These are phyloP conservation scores for Idaea dimidiata DNA, from an alignment of 2,888 invertebrate species.

Conservation along the genomic window DNA sequence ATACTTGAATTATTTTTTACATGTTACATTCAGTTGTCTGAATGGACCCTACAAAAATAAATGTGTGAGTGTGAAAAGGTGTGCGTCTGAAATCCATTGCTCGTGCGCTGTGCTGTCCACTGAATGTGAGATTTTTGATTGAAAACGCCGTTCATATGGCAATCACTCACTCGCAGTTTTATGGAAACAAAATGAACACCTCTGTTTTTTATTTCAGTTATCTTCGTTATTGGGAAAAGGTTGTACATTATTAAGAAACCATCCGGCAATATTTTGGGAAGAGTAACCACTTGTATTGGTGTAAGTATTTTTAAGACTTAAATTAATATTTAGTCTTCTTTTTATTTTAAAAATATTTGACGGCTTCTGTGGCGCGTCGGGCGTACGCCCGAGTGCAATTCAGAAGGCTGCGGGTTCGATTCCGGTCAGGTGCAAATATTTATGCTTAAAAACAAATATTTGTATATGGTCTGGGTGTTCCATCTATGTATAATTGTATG, in stretches of 20 bases:
- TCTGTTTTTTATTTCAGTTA: constrained; percentile 75
- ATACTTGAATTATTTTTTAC: too few species aligned
- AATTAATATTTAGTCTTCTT: too few species aligned
- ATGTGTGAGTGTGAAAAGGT: not conserved
- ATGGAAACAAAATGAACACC: constrained; percentile 1
- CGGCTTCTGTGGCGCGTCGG: too few species aligned
- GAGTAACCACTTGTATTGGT: constrained; percentile 87
- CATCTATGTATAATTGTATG: too few species aligned
- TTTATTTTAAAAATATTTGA: too few species aligned
- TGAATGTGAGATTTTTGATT: not conserved
- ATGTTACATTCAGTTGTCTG: too few species aligned
- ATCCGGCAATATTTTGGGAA: constrained; percentile 90
- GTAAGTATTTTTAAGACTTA: constrained; percentile 81
- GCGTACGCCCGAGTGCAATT: too few species aligned
- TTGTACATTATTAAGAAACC: constrained; percentile 89
- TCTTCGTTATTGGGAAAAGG: constrained; percentile 90
- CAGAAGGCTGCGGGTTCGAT: too few species aligned
- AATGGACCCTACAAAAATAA: not conserved
- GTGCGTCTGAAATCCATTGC: not conserved
- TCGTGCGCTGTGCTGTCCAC: not conserved
- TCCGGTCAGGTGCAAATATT: too few species aligned
- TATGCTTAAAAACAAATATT: too few species aligned
- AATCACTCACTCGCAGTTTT: not conserved
- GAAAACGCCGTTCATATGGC: not conserved
- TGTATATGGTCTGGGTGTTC: too few species aligned